phyloP scores from a whole-genome alignment of 2,113 vertebrate genomes.

The Grallaria varia region DNA sequence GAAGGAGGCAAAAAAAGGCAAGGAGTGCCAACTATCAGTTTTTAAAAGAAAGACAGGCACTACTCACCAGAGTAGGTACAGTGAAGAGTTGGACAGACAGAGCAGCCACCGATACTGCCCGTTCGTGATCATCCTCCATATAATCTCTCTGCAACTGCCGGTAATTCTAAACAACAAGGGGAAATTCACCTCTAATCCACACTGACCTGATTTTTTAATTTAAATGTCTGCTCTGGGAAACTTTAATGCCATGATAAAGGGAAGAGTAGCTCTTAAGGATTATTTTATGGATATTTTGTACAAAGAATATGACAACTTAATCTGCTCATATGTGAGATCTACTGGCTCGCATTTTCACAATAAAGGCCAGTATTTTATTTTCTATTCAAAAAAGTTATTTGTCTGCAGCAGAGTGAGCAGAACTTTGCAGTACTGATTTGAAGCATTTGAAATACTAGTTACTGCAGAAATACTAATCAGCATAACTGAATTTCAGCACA shows the following conservation, averaged over 20 bases:
- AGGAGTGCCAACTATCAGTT: slow-evolving; percentile 83
- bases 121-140: slow-evolving; percentile 99
- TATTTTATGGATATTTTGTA: background rate
- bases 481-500: slow-evolving; percentile 5
- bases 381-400: background rate
- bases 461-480: slow-evolving; percentile 16
- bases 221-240: slow-evolving; percentile 63
- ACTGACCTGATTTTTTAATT: slow-evolving; percentile 71
- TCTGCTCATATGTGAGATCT: background rate
- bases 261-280: background rate
- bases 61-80: slow-evolving; percentile 97
- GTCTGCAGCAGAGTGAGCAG: background rate
- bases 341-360: background rate
- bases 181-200: slow-evolving; percentile 90
- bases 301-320: background rate
- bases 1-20: slow-evolving; percentile 83
- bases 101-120: slow-evolving; percentile 96
- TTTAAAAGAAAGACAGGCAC: slow-evolving; percentile 73
- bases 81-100: slow-evolving; percentile 99
- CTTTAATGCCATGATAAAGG: slow-evolving; percentile 24
- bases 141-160: slow-evolving; percentile 98
- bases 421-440: background rate
- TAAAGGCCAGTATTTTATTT: background rate
- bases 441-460: background rate
- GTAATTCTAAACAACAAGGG: slow-evolving; percentile 96